Conservation (phyloP, 1,140 invertebrate genomes). For the Ectropis grisescens region DNA sequence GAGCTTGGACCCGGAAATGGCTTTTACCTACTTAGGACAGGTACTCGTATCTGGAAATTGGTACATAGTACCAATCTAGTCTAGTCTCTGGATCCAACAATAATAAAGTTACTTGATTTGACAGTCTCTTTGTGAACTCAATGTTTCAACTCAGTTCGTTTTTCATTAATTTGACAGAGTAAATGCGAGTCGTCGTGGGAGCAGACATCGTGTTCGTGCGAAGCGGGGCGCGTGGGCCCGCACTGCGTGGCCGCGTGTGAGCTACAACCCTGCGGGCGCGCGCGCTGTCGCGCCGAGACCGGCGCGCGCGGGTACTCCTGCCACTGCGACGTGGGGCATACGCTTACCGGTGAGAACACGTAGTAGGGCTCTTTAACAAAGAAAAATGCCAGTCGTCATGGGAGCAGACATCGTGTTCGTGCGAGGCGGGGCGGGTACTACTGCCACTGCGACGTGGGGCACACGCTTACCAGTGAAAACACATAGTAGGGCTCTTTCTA, state of each 20-base stretch:
- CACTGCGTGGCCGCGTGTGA: conserved; percentile 88
- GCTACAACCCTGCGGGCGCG: conserved; percentile 88
- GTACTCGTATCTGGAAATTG: too few relatives aligned
- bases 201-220: conserved; percentile 76
- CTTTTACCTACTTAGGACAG: too few relatives aligned
- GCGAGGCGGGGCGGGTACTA: conserved; percentile 75
- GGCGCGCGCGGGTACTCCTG: conserved; percentile 82
- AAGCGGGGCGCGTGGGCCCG: conserved; percentile 81
- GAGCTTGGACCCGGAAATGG: too few relatives aligned
- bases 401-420: too few relatives aligned
- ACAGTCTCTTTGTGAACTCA: too few relatives aligned
- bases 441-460: conserved; percentile 82
- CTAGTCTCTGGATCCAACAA: too few relatives aligned
- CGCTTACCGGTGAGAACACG: conserved; percentile 75
- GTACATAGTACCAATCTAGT: too few relatives aligned
- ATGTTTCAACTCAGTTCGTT: too few relatives aligned
- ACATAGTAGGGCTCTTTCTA: conserved; percentile 4
- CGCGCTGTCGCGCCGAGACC: conserved; percentile 78
- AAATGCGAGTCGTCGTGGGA: conserved; percentile 84
- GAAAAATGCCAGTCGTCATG: too few relatives aligned
- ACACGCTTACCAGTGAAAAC: conserved; percentile 78
- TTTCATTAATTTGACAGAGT: conserved; percentile 61
- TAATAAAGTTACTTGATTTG: too few relatives aligned
- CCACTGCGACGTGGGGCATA: conserved; percentile 78
- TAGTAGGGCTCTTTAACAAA: conserved; percentile 9